Base-by-base conservation (phyloP, 2,888 invertebrate species). In the Palloptera scutellata region DNA sequence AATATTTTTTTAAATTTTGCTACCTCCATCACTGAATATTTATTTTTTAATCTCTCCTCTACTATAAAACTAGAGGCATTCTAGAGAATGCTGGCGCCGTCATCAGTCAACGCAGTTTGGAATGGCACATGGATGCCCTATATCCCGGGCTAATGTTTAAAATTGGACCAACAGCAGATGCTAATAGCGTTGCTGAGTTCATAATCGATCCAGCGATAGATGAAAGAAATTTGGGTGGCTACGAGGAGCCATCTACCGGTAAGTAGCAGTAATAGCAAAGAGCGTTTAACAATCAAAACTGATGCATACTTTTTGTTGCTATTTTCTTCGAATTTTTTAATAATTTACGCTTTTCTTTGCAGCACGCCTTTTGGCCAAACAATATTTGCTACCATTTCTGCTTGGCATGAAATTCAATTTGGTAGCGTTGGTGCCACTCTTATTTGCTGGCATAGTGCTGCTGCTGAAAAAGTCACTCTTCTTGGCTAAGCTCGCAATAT, bases 371-470 rank as follows among this genome's bases (percentile, higher is more conserved):
- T 78, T 94, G 70, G 88, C 93, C 62, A 88, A 90, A 73, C 91
- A 91, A 72, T 88, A 93, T 65, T 77, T 94, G n/a, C 85, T 94
- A 17, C 94, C 94, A 30, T 89, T 93, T 75, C 87, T 94, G 1
- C 86, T 94, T 12, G 94, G 93, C 9, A 88, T 94, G 73, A 94
- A 94, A 84, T 92, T 94, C 78, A 93, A 92, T 78, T 84, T 93
- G 54, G 89, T 91, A 1, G 91, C 92, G 0, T 81, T 94, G 68
- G 84, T 94, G 15, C 94, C 94, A 0, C 79, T 94, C 61, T 78
- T 94, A 10, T 89, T 94, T 70, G 92, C 92, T 1, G 79, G 89
- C 10, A 83, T 94, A 48, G 88, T 92, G 57, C 77, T 94, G 53
- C 86, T 93, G 2, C 90, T 92, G 19, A 94, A 93, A 78, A 94